These are phyloP conservation scores for Leucophenga varia DNA, from an alignment of 1,140 invertebrate species.

Conservation along the genomic window DNA sequence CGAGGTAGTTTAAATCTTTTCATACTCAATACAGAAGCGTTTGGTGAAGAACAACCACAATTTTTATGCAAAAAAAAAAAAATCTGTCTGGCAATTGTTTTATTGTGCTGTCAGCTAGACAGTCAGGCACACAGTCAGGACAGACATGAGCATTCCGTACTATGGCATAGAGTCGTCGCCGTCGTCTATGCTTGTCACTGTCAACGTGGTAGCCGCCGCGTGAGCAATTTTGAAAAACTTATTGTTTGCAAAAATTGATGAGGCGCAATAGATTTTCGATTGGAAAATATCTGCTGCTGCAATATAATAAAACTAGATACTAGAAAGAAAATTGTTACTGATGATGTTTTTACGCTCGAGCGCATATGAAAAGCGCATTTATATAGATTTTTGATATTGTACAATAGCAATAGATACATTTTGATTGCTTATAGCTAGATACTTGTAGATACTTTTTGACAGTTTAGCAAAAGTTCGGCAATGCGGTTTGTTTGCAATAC, in stretches of 20 bases:
- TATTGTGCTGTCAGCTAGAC: slow-evolving; percentile 18
- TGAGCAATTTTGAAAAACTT: neutral
- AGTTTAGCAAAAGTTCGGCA: too few species aligned
- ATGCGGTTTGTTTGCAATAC: too few species aligned
- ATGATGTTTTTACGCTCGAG: slow-evolving; percentile 51
- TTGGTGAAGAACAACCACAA: too few species aligned
- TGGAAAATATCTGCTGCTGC: slow-evolving; percentile 3
- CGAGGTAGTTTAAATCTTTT: too few species aligned
- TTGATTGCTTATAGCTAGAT: too few species aligned
- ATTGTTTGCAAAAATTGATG: slow-evolving; percentile 38
- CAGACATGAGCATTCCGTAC: slow-evolving; percentile 8
- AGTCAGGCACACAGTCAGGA: neutral
- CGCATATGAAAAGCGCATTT: slow-evolving; percentile 35
- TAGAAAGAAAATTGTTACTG: slow-evolving; percentile 47
- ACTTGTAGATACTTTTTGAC: too few species aligned
- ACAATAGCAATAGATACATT: too few species aligned
- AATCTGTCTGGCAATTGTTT: slow-evolving; percentile 22
- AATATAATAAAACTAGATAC: slow-evolving; percentile 23
- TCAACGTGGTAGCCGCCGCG: neutral
- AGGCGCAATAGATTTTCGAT: slow-evolving; percentile 31
- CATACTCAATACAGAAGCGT: too few species aligned
- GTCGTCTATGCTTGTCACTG: slow-evolving; percentile 12
- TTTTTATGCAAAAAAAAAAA: too few species aligned
- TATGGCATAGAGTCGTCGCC: too few species aligned
- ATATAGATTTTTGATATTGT: too few species aligned